Evolutionary conservation across 2,113 vertebrate genomes (phyloP).

Genomic region (Psettodes erumei): DNA sequence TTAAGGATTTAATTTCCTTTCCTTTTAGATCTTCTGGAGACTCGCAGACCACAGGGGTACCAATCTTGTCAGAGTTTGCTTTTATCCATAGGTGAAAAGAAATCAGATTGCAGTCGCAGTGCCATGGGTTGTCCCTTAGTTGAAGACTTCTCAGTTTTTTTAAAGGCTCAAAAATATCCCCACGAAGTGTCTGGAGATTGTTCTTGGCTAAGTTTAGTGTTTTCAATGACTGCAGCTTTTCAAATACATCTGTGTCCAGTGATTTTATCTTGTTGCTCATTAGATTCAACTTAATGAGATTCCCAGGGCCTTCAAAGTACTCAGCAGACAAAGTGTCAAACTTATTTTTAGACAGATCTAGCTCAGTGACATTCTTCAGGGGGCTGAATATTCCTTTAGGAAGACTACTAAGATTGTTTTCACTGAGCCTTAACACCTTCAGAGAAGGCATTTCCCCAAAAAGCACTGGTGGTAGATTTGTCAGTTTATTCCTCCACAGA

Average conservation of each 20-base stretch:
- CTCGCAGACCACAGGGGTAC: slow-evolving; percentile 68
- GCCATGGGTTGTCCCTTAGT: slow-evolving; percentile 85
- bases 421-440: slow-evolving; percentile 74
- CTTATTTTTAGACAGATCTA: slow-evolving; percentile 81
- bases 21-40: slow-evolving; percentile 75
- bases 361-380: slow-evolving; percentile 76
- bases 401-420: slow-evolving; percentile 79
- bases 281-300: slow-evolving; percentile 79
- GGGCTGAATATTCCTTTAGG: slow-evolving; percentile 76
- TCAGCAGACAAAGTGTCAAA: slow-evolving; percentile 73
- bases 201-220: slow-evolving; percentile 78
- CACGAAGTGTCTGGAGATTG: slow-evolving; percentile 70
- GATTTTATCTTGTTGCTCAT: slow-evolving; percentile 73
- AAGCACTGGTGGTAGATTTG: slow-evolving; percentile 71
- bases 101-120: slow-evolving; percentile 86
- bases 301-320: slow-evolving; percentile 79
- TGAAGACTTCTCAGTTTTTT: slow-evolving; percentile 73
- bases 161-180: slow-evolving; percentile 67
- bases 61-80: slow-evolving; percentile 59
- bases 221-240: slow-evolving; percentile 71
- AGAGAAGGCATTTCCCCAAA: slow-evolving; percentile 80
- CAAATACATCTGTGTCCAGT: slow-evolving; percentile 71
- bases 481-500: slow-evolving; percentile 77
- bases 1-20: slow-evolving; percentile 58
- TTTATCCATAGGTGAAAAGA: slow-evolving; percentile 76